Evolutionary conservation across 1,140 invertebrate species (phyloP).

Genomic region (Drosophila nigrodunni): DNA sequence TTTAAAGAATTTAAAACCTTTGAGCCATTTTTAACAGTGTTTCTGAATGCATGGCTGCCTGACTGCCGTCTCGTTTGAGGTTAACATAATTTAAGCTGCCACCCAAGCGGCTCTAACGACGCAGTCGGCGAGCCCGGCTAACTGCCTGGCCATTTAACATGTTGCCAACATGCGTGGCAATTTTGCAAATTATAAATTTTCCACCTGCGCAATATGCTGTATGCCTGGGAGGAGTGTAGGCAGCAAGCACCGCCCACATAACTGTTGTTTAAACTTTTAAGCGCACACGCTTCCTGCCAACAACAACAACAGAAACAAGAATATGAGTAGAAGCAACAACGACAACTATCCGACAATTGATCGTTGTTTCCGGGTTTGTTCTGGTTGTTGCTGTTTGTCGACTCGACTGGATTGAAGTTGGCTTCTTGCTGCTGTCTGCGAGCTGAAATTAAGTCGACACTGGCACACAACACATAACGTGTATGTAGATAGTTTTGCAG

Average conservation of each 20-base stretch:
- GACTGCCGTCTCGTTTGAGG: constrained; percentile 76
- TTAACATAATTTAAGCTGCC: constrained; percentile 80
- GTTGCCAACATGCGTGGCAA: constrained; percentile 75
- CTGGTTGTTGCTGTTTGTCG: constrained; percentile 1
- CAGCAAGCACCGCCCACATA: constrained; percentile 23
- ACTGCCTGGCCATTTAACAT: constrained; percentile 77
- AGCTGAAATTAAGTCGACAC: constrained; percentile 73
- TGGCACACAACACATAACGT: constrained; percentile 17
- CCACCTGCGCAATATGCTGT: constrained; percentile 75
- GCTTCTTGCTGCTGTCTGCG: constrained; percentile 29
- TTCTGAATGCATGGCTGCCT: constrained; percentile 17
- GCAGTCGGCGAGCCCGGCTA: constrained; percentile 30
- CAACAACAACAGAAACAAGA: constrained; percentile 28
- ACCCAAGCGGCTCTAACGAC: constrained; percentile 48
- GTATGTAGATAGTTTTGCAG: constrained; percentile 20
- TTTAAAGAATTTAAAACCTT: too few relatives aligned
- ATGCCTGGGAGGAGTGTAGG: constrained; percentile 9
- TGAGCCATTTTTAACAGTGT: neutral
- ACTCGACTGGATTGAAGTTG: constrained; percentile 21
- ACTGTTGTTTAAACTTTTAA: constrained; percentile 69
- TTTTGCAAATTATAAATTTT: constrained; percentile 82
- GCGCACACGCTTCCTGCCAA: constrained; percentile 69
- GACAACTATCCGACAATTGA: constrained; percentile 76
- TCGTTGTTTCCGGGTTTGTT: constrained; percentile 70
- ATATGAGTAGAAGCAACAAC: neutral